These are phyloP conservation scores for Bombus fervidus DNA, from an alignment of 1,140 invertebrate genomes.

Conservation along the genomic window DNA sequence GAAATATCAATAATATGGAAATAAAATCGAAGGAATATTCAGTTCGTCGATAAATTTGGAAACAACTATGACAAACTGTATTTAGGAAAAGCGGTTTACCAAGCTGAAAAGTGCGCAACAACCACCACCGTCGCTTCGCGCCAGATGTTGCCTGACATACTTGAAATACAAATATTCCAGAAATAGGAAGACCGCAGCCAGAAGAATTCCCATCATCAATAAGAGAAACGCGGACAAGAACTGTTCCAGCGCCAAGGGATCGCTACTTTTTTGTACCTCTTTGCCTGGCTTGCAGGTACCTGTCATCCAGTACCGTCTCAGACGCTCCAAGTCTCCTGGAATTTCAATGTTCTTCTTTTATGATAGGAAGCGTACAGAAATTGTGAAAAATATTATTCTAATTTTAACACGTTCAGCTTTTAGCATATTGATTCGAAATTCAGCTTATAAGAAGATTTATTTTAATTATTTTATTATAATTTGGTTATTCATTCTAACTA, in stretches of 20 bases:
- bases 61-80: constrained; percentile 3
- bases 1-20: not conserved
- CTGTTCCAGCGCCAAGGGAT: constrained; percentile 97
- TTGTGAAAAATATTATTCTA: no score
- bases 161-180: constrained; percentile 98
- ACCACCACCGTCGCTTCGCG: constrained; percentile 92
- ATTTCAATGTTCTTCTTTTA: constrained; percentile 6
- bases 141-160: constrained; percentile 93
- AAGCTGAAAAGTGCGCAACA: constrained; percentile 96
- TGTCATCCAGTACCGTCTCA: constrained; percentile 98
- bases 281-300: constrained; percentile 97
- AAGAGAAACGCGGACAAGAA: constrained; percentile 98
- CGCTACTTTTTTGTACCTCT: constrained; percentile 93
- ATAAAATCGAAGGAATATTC: not conserved
- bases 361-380: no score
- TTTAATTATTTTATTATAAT: no score
- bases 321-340: constrained; percentile 94
- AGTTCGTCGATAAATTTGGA: not conserved
- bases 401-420: no score
- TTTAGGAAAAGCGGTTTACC: constrained; percentile 79
- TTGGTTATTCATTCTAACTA: no score
- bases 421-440: no score
- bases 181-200: constrained; percentile 92
- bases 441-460: no score
- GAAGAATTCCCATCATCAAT: constrained; percentile 95